A percentile compares a stretch with the other conserved stretches of the same genome.
These are phyloP conservation scores for Mystacornis crossleyi DNA, from an alignment of 2,113 vertebrate species.

Conservation along the genomic window DNA sequence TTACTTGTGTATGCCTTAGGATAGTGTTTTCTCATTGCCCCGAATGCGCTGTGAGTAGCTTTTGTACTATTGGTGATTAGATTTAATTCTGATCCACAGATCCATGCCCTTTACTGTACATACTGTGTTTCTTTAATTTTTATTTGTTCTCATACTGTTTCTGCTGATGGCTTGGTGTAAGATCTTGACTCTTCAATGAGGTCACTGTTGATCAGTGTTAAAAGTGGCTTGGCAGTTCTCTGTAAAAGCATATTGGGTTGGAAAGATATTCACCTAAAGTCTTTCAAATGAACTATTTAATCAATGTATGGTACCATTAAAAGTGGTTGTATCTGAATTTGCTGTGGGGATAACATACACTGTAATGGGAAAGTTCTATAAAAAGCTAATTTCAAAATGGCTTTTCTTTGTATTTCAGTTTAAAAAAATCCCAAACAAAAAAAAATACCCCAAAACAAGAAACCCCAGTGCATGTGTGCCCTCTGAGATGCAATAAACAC, in stretches of 20 bases:
- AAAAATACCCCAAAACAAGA: neutral
- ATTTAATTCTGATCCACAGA: slow-evolving; percentile 72
- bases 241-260: slow-evolving; percentile 80
- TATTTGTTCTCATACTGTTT: slow-evolving; percentile 80
- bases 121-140: slow-evolving; percentile 78
- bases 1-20: slow-evolving; percentile 73
- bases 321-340: slow-evolving; percentile 90
- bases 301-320: slow-evolving; percentile 88
- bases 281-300: slow-evolving; percentile 84
- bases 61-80: slow-evolving; percentile 83
- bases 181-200: slow-evolving; percentile 78
- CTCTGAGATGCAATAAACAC: slow-evolving; percentile 99
- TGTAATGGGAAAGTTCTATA: slow-evolving; percentile 78
- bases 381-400: slow-evolving; percentile 83
- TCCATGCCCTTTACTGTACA: slow-evolving; percentile 78
- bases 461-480: slow-evolving; percentile 94
- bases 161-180: slow-evolving; percentile 86
- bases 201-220: slow-evolving; percentile 87
- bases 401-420: slow-evolving; percentile 93
- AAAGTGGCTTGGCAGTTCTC: slow-evolving; percentile 84
- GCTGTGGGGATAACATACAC: slow-evolving; percentile 85
- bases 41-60: slow-evolving; percentile 76
- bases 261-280: slow-evolving; percentile 78
- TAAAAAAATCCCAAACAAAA: neutral
- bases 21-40: slow-evolving; percentile 77